Conservation (phyloP, 2,888 invertebrate species). For the Nephrotoma guestfalica region DNA sequence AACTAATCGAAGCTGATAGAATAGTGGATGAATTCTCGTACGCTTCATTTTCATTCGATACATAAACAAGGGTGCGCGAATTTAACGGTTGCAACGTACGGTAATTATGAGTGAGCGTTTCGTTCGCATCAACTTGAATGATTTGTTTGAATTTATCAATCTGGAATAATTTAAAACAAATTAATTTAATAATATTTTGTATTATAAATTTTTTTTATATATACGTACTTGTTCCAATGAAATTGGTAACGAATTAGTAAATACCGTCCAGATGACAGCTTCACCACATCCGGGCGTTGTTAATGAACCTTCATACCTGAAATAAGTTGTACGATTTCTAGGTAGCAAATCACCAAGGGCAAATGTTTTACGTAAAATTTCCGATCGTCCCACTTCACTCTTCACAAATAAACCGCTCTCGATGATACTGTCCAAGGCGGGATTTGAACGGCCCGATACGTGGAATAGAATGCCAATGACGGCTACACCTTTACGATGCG, state of each 20-base stretch:
- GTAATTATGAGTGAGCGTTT: conserved; percentile 33
- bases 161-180: conserved; percentile 18
- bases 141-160: conserved; percentile 28
- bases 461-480: conserved; percentile 49
- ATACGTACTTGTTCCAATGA: conserved; percentile 34
- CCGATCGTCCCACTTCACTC: conserved; percentile 17
- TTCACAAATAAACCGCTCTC: conserved; percentile 19
- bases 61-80: conserved; percentile 18
- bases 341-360: conserved; percentile 36
- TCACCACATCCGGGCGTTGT: conserved; percentile 62
- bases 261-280: conserved; percentile 58
- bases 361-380: conserved; percentile 13
- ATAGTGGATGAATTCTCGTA: background rate
- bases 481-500: conserved; percentile 40
- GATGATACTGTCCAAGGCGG: conserved; percentile 15
- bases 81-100: conserved; percentile 31
- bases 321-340: conserved; percentile 37
- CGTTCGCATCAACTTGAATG: conserved; percentile 26
- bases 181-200: background rate
- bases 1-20: background rate
- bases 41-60: background rate
- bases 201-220: background rate
- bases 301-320: conserved; percentile 54
- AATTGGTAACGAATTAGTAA: conserved; percentile 38
- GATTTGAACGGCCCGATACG: conserved; percentile 18